These are phyloP conservation scores for Bombus cullumanus DNA, from an alignment of 1,140 invertebrate genomes.

Conservation along the genomic window DNA sequence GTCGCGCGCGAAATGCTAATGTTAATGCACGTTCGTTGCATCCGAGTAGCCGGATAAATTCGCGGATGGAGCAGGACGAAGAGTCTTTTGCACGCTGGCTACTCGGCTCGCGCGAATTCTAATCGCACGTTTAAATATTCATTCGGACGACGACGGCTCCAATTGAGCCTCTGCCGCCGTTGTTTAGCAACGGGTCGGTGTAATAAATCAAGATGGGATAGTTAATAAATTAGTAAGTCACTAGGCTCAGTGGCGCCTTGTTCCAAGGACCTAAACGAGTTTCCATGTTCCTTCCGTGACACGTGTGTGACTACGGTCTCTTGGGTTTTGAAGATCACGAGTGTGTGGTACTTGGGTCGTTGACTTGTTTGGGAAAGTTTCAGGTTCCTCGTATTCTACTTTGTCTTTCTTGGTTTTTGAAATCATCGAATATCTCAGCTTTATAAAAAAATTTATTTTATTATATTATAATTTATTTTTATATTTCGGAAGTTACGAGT, in stretches of 20 bases:
- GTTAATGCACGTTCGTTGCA: conserved; percentile 50
- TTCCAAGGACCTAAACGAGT: background rate
- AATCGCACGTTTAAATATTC: conserved; percentile 47
- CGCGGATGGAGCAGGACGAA: background rate
- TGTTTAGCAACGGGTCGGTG: background rate
- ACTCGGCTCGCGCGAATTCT: conserved; percentile 21
- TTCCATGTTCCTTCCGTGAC: background rate
- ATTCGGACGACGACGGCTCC: conserved; percentile 12
- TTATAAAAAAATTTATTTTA: background rate
- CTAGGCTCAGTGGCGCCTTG: background rate
- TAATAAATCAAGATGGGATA: background rate
- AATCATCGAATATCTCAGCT: no score
- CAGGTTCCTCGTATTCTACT: background rate
- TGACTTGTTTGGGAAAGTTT: background rate
- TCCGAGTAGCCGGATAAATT: conserved; percentile 32
- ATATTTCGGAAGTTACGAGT: background rate
- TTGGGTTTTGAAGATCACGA: background rate
- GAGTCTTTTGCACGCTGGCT: background rate
- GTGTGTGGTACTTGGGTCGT: background rate
- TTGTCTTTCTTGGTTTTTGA: background rate
- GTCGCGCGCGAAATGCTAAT: conserved; percentile 42
- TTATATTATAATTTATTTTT: no score
- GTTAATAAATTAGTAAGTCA: conserved; percentile 13
- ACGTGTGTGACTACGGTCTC: background rate
- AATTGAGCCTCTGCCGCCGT: background rate